Base-by-base conservation (phyloP, 1,140 invertebrate genomes). In the Wasmannia auropunctata region DNA sequence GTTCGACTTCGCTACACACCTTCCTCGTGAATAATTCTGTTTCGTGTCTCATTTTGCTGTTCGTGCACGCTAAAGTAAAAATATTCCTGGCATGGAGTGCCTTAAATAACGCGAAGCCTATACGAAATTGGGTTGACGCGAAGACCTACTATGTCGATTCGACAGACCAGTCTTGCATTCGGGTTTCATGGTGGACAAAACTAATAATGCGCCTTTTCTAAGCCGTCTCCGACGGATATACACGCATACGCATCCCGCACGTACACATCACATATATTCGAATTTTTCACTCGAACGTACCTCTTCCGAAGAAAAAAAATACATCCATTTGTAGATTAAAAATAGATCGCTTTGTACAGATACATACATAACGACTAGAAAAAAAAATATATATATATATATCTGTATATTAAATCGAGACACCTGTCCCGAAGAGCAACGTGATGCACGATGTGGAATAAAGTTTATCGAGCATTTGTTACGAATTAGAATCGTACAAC, bases 401-500 rank as follows among this genome's bases (percentile, higher is more conserved):
- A 43, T 46, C 51, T 85, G 74, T 87, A 87, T 70, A 37, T 62
- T 85, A 28, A 65, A 76, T 43, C 28, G 70, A 60, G 11, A 63
- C 58, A 43, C 8, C 37, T 49, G 31, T 79, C 31, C 46, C 40
- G 40, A 85, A 86, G 51, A 75, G 63, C 63, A 86, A 81, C 65
- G 85, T 87, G 79, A 90, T 87, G 89, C 86, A 91, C 56, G 62
- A 87, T 79, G 37, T 77, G 76, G 63, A 93, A 92, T 91, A 92
- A 93, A 93, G 86, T 92, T 92, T 92, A 90, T 91, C 85, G 88
- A 91, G 81, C 75, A 89, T 92, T 92, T 87, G 88, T 88, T 91
- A 91, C 60, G 69, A 70, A 85, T 86, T 28, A 65, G 11, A 84
- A 85, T 8, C 6, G 49, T 22, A 43, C 37, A 43, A 70, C 49